Conservation (phyloP, 2,888 invertebrate genomes). For the Tridacna gigas region DNA sequence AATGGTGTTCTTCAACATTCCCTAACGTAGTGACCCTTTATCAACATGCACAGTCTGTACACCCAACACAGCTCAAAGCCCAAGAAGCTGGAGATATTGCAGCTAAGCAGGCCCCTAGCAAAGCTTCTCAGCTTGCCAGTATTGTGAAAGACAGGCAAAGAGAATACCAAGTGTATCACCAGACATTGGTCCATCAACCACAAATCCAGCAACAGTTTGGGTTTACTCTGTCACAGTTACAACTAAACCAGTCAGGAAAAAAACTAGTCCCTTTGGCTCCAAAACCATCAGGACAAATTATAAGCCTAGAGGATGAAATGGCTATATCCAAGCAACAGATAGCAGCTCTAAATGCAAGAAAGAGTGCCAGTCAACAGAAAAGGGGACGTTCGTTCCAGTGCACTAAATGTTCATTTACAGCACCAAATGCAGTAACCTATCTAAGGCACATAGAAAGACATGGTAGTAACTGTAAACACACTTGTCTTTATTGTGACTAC, state of each 20-base stretch:
- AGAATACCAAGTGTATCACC: constrained; percentile 63
- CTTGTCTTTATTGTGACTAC: constrained; percentile 82
- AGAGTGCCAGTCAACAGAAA: constrained; percentile 73
- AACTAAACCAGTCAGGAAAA: constrained; percentile 31
- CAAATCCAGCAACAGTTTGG: constrained; percentile 44
- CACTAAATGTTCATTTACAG: constrained; percentile 79
- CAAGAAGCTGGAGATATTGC: constrained; percentile 74
- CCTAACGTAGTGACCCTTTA: constrained; percentile 78
- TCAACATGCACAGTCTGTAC: constrained; percentile 77
- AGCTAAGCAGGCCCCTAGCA: constrained; percentile 55
- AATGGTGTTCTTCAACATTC: constrained; percentile 80
- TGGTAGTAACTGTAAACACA: constrained; percentile 79
- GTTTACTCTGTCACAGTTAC: constrained; percentile 13
- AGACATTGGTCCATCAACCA: constrained; percentile 58
- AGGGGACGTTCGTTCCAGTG: constrained; percentile 75
- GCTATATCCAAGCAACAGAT: constrained; percentile 33
- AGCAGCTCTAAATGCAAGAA: constrained; percentile 66
- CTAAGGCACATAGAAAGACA: constrained; percentile 78
- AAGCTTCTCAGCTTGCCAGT: constrained; percentile 55
- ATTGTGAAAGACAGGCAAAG: constrained; percentile 59
- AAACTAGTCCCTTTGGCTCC: constrained; percentile 60
- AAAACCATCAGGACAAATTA: constrained; percentile 34
- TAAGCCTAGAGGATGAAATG: neutral
- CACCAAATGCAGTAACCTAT: constrained; percentile 75
- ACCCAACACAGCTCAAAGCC: constrained; percentile 76